A percentile compares a stretch with the other conserved stretches of the same genome.
These are phyloP conservation scores for Sarcophaga bullata DNA, from an alignment of 1,140 invertebrate genomes.

Conservation along the genomic window DNA sequence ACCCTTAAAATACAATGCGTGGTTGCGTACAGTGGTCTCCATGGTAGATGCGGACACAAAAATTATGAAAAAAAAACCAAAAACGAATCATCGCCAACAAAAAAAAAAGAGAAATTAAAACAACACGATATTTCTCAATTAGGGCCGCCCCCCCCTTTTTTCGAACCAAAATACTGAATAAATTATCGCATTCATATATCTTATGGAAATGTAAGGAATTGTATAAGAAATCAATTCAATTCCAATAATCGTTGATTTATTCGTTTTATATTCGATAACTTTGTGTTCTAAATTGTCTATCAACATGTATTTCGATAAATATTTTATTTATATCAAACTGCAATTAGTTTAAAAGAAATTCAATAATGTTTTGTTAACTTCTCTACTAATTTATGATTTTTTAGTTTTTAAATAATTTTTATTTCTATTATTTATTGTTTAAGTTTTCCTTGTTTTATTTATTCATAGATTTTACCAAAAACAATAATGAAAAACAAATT, in stretches of 20 bases:
- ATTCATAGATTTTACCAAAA: background rate
- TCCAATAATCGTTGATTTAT: background rate
- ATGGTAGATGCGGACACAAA: conserved; percentile 65
- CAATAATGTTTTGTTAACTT: conserved; percentile 38
- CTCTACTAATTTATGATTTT: background rate
- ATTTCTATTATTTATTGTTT: no score
- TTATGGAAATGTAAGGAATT: conserved; percentile 22
- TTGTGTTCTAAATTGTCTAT: background rate
- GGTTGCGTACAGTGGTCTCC: conserved; percentile 66
- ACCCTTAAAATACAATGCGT: conserved; percentile 52
- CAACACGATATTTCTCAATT: background rate
- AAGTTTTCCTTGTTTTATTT: background rate
- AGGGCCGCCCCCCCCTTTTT: conserved; percentile 1
- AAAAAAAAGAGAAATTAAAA: background rate
- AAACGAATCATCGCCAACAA: background rate
- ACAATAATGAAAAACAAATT: background rate
- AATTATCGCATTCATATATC: background rate
- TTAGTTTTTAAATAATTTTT: background rate
- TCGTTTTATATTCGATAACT: background rate
- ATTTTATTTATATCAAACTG: conserved; percentile 25
- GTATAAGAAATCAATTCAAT: background rate
- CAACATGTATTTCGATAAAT: background rate
- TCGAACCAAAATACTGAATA: background rate
- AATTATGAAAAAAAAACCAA: conserved; percentile 4
- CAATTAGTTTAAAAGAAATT: conserved; percentile 30